Evolutionary conservation across 2,797 vertebrate genomes (phyloP).

Genomic region (Megaceryle alcyon): DNA sequence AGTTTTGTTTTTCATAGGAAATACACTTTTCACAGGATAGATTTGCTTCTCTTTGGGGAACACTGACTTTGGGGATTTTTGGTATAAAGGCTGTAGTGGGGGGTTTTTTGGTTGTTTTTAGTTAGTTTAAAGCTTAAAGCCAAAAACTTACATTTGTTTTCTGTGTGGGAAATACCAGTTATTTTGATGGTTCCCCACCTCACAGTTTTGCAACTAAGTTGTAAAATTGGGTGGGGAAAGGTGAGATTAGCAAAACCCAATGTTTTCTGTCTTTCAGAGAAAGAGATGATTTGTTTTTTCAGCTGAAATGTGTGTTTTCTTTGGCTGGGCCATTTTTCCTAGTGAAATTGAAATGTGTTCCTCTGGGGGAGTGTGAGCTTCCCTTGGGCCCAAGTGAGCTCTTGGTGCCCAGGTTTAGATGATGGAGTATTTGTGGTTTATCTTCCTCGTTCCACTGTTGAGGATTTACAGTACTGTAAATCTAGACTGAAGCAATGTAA

Average conservation of each 20-base stretch:
- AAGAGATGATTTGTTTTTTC: background rate
- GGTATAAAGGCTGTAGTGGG: background rate
- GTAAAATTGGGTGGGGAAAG: background rate
- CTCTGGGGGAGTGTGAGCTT: background rate
- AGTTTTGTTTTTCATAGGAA: conserved; percentile 19
- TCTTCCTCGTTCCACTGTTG: background rate
- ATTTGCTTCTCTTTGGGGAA: background rate
- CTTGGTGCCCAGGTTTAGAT: background rate
- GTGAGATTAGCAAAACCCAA: background rate
- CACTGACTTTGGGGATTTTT: background rate
- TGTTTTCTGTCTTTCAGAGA: background rate
- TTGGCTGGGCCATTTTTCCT: background rate
- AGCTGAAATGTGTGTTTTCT: background rate
- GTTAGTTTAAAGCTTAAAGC: background rate
- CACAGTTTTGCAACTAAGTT: background rate
- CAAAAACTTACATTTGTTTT: background rate
- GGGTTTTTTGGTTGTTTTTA: background rate
- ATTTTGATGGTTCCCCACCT: background rate
- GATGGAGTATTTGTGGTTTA: conserved; percentile 1
- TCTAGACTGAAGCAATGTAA: background rate
- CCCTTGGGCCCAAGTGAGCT: background rate
- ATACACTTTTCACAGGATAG: background rate
- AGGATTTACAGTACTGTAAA: conserved; percentile 32
- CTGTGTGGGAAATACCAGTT: background rate
- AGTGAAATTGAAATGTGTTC: background rate